Percentiles rank a stretch among this genome's conserved stretches.
Evolutionary conservation across 2,888 invertebrate genomes (phyloP).

Genomic region (Tinea trinotella): DNA sequence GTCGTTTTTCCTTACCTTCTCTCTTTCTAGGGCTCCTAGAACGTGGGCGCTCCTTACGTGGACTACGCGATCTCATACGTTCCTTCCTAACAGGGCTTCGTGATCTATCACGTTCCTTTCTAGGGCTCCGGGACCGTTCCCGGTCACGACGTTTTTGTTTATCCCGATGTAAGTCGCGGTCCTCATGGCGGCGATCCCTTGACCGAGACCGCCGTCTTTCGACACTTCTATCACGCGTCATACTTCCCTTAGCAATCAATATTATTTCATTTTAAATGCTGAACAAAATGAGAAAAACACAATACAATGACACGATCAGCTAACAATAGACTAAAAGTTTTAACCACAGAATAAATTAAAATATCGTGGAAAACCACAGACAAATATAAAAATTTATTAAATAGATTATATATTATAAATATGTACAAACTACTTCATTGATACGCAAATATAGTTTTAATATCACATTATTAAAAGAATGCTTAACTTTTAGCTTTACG

Average conservation of each 20-base stretch:
- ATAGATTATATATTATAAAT: too few species aligned
- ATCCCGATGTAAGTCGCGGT: slow-evolving; percentile 54
- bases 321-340: too few species aligned
- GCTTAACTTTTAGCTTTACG: too few species aligned
- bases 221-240: slow-evolving; percentile 56
- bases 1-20: slow-evolving; percentile 48
- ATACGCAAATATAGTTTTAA: too few species aligned
- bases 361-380: too few species aligned
- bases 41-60: slow-evolving; percentile 37
- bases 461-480: too few species aligned
- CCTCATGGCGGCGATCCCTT: slow-evolving; percentile 52
- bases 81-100: slow-evolving; percentile 57
- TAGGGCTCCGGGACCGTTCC: slow-evolving; percentile 45
- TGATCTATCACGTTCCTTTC: slow-evolving; percentile 43
- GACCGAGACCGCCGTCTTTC: slow-evolving; percentile 60
- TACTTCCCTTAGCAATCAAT: slow-evolving; percentile 23
- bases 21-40: slow-evolving; percentile 57
- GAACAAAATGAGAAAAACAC: too few species aligned
- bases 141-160: slow-evolving; percentile 51
- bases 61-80: slow-evolving; percentile 32
- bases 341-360: too few species aligned
- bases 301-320: too few species aligned
- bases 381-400: too few species aligned
- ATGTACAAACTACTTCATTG: too few species aligned
- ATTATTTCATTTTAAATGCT: too few species aligned